Evolutionary conservation across 2,797 vertebrate genomes (phyloP).

Genomic region (Phataginus tetradactyla): DNA sequence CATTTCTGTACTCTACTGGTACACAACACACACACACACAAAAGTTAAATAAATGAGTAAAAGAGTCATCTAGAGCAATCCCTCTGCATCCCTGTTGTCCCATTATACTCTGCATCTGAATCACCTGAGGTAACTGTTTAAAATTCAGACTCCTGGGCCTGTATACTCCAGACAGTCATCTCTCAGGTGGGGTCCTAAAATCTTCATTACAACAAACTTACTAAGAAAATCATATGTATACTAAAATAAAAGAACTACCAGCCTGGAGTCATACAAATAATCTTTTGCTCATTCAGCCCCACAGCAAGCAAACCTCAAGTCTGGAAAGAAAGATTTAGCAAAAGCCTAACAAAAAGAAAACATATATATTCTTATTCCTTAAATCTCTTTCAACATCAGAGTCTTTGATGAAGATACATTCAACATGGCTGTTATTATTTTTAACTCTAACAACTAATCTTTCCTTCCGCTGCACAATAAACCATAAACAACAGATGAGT

Average conservation of each 20-base stretch:
- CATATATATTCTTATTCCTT: background rate
- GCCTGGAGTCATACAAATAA: background rate
- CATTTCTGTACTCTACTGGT: background rate
- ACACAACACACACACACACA: background rate
- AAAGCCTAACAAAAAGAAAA: constrained; percentile 34
- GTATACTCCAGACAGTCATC: background rate
- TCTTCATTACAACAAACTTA: background rate
- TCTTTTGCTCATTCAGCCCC: background rate
- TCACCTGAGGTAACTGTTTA: background rate
- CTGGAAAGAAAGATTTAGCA: constrained; percentile 38
- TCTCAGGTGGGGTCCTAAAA: background rate
- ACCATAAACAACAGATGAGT: constrained; percentile 50
- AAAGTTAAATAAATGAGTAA: background rate
- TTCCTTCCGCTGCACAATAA: constrained; percentile 32
- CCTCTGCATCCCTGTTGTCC: background rate
- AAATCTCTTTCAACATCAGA: constrained; percentile 28
- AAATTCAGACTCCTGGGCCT: background rate
- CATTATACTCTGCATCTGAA: background rate
- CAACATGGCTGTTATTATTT: constrained; percentile 37
- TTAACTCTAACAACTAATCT: constrained; percentile 49
- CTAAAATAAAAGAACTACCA: background rate
- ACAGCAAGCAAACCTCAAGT: background rate
- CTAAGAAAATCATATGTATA: background rate
- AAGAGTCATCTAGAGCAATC: background rate
- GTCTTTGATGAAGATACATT: constrained; percentile 57